These are phyloP conservation scores for Morinoia aosen DNA, from an alignment of 2,888 invertebrate species.

Conservation along the genomic window DNA sequence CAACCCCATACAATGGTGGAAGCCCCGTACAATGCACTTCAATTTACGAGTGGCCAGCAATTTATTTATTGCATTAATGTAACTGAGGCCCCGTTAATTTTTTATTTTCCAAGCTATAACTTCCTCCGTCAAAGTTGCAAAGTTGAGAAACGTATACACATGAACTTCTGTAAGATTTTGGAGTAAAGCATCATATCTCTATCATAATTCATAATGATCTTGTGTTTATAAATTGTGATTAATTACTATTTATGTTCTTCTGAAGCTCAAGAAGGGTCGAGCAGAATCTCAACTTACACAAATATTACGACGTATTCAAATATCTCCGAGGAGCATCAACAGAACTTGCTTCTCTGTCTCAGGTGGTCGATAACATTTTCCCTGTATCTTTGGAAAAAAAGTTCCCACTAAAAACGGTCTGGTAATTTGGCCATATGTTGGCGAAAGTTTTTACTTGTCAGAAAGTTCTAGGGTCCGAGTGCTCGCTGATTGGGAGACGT, in stretches of 20 bases:
- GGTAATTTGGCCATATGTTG: slow-evolving; percentile 25
- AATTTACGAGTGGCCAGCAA: background rate
- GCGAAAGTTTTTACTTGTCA: slow-evolving; percentile 15
- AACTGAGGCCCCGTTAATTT: background rate
- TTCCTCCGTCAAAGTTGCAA: background rate
- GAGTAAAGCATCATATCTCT: background rate
- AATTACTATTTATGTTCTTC: background rate
- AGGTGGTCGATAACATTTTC: background rate
- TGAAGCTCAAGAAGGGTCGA: too few species aligned
- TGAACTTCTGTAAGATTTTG: background rate
- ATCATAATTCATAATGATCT: background rate
- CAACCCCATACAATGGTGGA: too few species aligned
- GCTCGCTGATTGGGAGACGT: slow-evolving; percentile 35
- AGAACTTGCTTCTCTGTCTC: background rate
- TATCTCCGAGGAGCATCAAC: background rate
- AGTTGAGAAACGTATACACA: background rate
- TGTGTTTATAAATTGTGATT: background rate
- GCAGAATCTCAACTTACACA: background rate
- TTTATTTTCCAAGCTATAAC: background rate
- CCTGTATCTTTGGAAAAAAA: background rate
- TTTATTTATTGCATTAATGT: background rate
- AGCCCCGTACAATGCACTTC: background rate
- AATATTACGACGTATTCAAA: background rate
- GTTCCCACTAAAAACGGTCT: background rate
- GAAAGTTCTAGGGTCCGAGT: slow-evolving; percentile 34